Percentiles rank a stretch among this genome's conserved stretches.
These are phyloP conservation scores for Dermatemys mawii DNA, from an alignment of 2,113 vertebrate genomes.

Conservation along the genomic window DNA sequence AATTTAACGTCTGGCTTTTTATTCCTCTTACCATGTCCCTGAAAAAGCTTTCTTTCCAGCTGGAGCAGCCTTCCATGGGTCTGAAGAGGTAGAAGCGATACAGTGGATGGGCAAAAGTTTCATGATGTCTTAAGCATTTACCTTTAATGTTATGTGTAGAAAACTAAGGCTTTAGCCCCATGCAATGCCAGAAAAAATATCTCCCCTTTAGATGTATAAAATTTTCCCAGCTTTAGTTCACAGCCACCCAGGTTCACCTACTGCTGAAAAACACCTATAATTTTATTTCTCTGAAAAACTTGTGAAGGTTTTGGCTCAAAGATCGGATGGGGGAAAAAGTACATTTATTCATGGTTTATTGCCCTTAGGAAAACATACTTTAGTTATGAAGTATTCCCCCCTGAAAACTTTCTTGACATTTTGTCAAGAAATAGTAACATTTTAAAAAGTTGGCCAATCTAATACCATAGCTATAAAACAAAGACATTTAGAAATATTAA, in stretches of 20 bases:
- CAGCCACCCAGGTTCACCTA: constrained; percentile 63
- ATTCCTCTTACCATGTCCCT: neutral
- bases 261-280: constrained; percentile 69
- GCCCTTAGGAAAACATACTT: constrained; percentile 75
- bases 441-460: constrained; percentile 67
- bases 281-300: constrained; percentile 73
- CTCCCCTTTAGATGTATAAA: constrained; percentile 51
- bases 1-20: constrained; percentile 11
- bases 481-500: constrained; percentile 59
- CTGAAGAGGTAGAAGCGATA: constrained; percentile 23
- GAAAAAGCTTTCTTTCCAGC: constrained; percentile 23
- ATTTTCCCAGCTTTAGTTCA: constrained; percentile 51
- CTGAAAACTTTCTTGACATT: constrained; percentile 76
- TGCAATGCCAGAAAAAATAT: constrained; percentile 46
- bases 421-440: constrained; percentile 74
- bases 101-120: constrained; percentile 11
- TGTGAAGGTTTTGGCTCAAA: constrained; percentile 68
- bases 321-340: constrained; percentile 46
- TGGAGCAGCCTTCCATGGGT: neutral
- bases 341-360: constrained; percentile 68
- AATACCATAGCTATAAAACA: constrained; percentile 58
- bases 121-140: constrained; percentile 56
- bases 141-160: constrained; percentile 46
- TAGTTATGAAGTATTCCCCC: constrained; percentile 73
- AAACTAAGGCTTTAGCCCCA: constrained; percentile 40